Base-by-base conservation (phyloP, 1,140 invertebrate species). In the Neotoxoptera formosana region DNA sequence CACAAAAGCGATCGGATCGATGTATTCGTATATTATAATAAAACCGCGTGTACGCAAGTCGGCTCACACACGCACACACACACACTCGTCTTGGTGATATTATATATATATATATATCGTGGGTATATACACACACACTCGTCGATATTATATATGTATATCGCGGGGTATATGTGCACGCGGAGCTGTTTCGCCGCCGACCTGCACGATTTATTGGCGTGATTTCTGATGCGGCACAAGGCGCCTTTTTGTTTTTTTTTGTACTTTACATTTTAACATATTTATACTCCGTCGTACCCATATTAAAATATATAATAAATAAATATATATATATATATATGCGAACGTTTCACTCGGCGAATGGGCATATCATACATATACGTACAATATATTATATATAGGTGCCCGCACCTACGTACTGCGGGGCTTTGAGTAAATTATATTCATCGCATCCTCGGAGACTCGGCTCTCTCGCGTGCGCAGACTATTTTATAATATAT, bases 181-280 rank as follows among this genome's bases (percentile, higher is more conserved):
- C 14, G 4, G 60, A n/a, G 60, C 60, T 2, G 60, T 76, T 76
- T 76, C 14, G 60, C 60, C 25, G 60, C 30, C 11, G 48, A 89
- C 34, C 34, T 53, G 51, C 51, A 53, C 87, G 48, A 89, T 89
- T 89, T 89, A 89, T 89, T 53, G 47, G 48, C 87, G 48, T 47
- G 48, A 51, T 41, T 25, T 53, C 36, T 47, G 41, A 76, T 47
- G 84, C 84, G 30, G 83, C 83, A 25, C 11, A 45, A 86, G 41
- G 41, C 36, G 21, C 41, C 45, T 86, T 86, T 47, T 86, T 30
- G 45, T 86, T 47, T 86, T 51, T 86, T 86, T n/a, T n/a, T n/a
- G n/a, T n/a, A 45, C n/a, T 47, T 47, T 86, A 25, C 23, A 8
- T 45, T 86, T 41, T 41, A 41, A 84, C 83, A 41, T n/a, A n/a